Evolutionary conservation across 2,113 vertebrate genomes (phyloP), one percentile per base, ranked within the genome.

Genomic region (Etia nguti): DNA sequence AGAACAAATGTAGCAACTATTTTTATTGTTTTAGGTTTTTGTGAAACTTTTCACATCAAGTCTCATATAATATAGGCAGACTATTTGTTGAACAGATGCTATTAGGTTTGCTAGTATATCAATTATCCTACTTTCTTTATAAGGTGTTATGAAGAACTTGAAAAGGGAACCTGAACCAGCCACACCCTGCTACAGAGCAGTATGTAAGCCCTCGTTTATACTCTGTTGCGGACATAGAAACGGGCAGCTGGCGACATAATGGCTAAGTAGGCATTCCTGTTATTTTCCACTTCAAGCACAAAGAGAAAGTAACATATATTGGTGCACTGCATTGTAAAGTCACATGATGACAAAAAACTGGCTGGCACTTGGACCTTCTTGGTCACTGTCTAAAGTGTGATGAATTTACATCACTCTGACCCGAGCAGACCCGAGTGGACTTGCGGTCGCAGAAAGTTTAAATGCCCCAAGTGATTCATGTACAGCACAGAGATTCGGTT

Each of bases 351-450:
- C 70, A 50, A 29, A 75, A 48, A 48, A 20, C 38, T 48, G 24
- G 24, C 70, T 48, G 43, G 6, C 24, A 29, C 43, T 48, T 18
- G 15, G 70, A 48, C 41, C 0, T 29, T 48, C 24, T 6, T 29
- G 6, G 68, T 75, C 4, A 29, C 6, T 26, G 13, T 48, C 41
- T 22, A 26, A 29, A 65, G 60, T 65, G 60, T 73, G 68, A 73
- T 22, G 22, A 75, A 8, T 48, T 29, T 48, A 48, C 24, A 1
- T 29, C 68, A 26, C 2, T 75, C 22, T 75, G 68, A 75, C 41
- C 22, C n/a, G 0, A 70, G 36, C 38, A 46, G 38, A 16, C 38
- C 0, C 0, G 0, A 75, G 43, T 4, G 22, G 41, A 48, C 68
- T 48, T 18, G 22, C 16, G 12, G n/a, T 1, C 12, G 4, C 36